These are phyloP conservation scores for Tetrax tetrax DNA, from an alignment of 2,113 vertebrate genomes.

Conservation along the genomic window DNA sequence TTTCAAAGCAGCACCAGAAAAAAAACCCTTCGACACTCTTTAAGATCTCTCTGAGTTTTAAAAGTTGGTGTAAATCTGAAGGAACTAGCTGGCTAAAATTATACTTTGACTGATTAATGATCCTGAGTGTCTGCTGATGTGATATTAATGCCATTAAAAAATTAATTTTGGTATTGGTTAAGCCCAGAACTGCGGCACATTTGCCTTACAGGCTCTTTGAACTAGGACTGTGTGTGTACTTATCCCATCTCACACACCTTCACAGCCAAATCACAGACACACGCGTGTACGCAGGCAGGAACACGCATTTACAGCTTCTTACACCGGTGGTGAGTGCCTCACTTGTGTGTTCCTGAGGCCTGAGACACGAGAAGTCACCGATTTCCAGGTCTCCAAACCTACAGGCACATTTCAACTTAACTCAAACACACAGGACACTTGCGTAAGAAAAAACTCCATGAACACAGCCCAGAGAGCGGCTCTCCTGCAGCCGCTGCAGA, in stretches of 20 bases:
- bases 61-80: not conserved
- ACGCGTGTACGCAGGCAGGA: not conserved
- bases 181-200: not conserved
- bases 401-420: not conserved
- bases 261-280: not conserved
- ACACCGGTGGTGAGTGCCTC: fast-evolving
- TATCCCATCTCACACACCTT: not conserved
- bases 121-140: not conserved
- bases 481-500: not conserved
- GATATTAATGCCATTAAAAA: not conserved
- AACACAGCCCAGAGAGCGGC: not conserved
- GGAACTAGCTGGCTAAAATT: not conserved
- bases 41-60: not conserved
- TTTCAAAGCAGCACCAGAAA: not conserved
- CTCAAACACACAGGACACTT: not conserved
- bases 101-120: not conserved
- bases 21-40: not conserved
- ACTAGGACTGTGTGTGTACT: not conserved
- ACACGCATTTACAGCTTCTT: not conserved
- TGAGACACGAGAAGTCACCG: not conserved
- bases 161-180: not conserved
- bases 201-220: not conserved
- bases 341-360: not conserved
- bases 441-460: not conserved
- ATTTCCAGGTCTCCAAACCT: not conserved